Evolutionary conservation across 2,888 invertebrate genomes (phyloP).

Genomic region (Cataglyphis albicans): DNA sequence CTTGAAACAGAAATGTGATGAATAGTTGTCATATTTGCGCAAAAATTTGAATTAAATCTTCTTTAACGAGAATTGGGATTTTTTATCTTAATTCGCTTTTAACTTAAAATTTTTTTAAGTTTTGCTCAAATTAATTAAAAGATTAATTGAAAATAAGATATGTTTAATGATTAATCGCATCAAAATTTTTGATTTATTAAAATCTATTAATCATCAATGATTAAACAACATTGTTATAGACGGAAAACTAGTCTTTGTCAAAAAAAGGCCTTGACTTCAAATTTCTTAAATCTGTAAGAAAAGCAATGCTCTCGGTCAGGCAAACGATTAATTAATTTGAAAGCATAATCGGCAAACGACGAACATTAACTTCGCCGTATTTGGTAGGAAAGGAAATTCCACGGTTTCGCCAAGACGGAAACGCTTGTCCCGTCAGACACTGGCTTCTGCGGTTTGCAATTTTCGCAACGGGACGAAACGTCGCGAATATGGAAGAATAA

Average conservation of each 20-base stretch:
- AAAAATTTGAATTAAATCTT: background rate
- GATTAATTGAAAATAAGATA: background rate
- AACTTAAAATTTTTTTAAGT: background rate
- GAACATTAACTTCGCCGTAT: conserved; percentile 55
- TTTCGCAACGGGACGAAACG: conserved; percentile 47
- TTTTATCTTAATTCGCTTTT: background rate
- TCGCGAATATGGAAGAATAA: background rate
- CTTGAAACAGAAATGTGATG: conserved; percentile 6
- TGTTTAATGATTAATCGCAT: background rate
- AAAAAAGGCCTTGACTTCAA: background rate
- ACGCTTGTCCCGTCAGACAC: conserved; percentile 36
- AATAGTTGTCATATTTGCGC: background rate
- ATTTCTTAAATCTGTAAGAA: background rate
- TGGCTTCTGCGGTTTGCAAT: conserved; percentile 64
- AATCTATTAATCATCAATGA: background rate
- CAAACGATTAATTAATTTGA: conserved; percentile 59
- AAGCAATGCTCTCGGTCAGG: conserved; percentile 23
- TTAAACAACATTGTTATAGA: background rate
- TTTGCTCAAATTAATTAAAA: background rate
- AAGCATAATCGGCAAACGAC: conserved; percentile 55
- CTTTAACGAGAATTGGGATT: background rate
- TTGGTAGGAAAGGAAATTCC: conserved; percentile 45
- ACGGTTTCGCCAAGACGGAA: conserved; percentile 56
- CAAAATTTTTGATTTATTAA: background rate
- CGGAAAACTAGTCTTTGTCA: background rate